Conservation (phyloP, 1,140 invertebrate genomes). For the Drosophila kepulauana region DNA sequence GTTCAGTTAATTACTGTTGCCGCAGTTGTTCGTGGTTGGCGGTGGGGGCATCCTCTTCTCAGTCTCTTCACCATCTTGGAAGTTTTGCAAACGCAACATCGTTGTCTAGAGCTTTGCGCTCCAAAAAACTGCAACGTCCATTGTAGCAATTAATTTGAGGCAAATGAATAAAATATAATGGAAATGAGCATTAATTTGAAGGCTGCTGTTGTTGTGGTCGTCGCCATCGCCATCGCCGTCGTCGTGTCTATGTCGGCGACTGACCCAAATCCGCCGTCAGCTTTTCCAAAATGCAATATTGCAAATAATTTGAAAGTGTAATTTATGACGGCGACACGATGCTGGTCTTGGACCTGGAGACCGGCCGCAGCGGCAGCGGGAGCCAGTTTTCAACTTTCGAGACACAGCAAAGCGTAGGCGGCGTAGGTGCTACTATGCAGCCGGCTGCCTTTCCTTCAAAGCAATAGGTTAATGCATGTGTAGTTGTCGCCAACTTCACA, state of each 20-base stretch:
- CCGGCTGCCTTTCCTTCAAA: conserved; percentile 15
- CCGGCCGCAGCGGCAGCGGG: conserved; percentile 29
- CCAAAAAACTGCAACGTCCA: conserved; percentile 53
- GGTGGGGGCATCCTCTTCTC: conserved; percentile 33
- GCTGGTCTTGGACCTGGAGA: conserved; percentile 50
- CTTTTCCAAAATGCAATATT: conserved; percentile 62
- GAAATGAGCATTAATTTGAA: conserved; percentile 59
- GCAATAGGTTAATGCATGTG: conserved; percentile 9
- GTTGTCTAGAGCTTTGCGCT: conserved; percentile 50
- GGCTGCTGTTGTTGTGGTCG: conserved; percentile 41
- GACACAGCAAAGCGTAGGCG: conserved; percentile 33
- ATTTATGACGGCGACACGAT: conserved; percentile 63
- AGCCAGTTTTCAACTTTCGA: conserved; percentile 45
- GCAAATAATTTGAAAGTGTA: conserved; percentile 70
- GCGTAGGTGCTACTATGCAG: conserved; percentile 5
- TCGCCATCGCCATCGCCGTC: conserved; percentile 6
- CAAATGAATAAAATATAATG: conserved; percentile 66
- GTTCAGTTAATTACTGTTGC: conserved; percentile 46
- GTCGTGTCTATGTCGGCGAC: conserved; percentile 20
- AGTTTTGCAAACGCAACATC: conserved; percentile 34
- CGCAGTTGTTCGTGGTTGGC: conserved; percentile 31
- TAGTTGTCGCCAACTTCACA: not conserved
- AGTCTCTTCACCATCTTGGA: conserved; percentile 4
- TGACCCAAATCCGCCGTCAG: conserved; percentile 56
- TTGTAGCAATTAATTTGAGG: conserved; percentile 60